These are phyloP conservation scores for Spilosoma lubricipeda DNA, from an alignment of 2,888 invertebrate species.

Conservation along the genomic window DNA sequence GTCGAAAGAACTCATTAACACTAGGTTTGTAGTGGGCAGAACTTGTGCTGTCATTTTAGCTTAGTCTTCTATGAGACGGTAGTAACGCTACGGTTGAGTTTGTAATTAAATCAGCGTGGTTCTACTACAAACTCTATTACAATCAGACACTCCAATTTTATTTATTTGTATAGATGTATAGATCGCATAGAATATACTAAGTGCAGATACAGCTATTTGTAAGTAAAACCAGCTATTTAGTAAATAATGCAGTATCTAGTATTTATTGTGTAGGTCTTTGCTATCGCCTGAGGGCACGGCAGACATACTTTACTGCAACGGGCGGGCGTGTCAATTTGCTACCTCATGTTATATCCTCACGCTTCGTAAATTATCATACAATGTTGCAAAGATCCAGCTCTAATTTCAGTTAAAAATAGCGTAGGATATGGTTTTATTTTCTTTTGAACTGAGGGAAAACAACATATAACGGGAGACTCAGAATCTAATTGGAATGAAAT, in stretches of 20 bases:
- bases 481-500: too few relatives aligned
- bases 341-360: neutral
- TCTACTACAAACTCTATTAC: too few relatives aligned
- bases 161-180: conserved; percentile 37
- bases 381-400: neutral
- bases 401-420: neutral
- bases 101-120: too few relatives aligned
- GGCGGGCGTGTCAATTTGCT: conserved; percentile 4
- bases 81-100: too few relatives aligned
- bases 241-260: conserved; percentile 26
- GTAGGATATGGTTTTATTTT: neutral
- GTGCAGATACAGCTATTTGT: conserved; percentile 35
- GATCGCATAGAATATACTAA: conserved; percentile 36
- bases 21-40: too few relatives aligned
- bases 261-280: conserved; percentile 30
- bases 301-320: conserved; percentile 3
- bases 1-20: too few relatives aligned
- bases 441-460: neutral
- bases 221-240: conserved; percentile 19
- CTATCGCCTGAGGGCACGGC: neutral
- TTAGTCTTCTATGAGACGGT: too few relatives aligned
- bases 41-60: too few relatives aligned
- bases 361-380: neutral
- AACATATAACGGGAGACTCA: neutral
- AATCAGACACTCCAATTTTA: too few relatives aligned